Base-by-base conservation (phyloP, 2,888 invertebrate species). In the Papilio gigon region DNA sequence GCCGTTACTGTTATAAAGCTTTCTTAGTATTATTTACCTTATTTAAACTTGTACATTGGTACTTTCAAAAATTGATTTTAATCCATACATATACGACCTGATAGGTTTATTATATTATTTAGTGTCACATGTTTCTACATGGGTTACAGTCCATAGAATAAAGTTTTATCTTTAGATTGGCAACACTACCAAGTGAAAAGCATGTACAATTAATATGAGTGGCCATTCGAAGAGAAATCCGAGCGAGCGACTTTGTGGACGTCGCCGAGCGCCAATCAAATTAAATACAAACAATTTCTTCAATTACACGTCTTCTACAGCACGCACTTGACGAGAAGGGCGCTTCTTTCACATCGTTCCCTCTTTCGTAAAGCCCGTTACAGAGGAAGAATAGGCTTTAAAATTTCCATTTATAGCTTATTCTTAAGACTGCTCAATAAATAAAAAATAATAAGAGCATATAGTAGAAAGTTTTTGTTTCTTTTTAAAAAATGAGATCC, bases 181-280 rank as follows among this genome's bases (percentile, higher is more conserved):
- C 40, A 33, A 56, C 56, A 42, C 56, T 56, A 22, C n/a, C 30
- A 11, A 33, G 20, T 37, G 3, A 30, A 65, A 65, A 58, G 42
- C 37, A 11, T 50, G n/a, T 53, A 50, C 33, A 61, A 62, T 62
- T 67, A 67, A 33, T 30, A 53, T 40, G 22, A 62, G 53, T 42
- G 27, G 30, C 30, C 40, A 27, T 20, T 53, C 27, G 22, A 40
- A 67, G 17, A 40, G 60, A 53, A 42, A 62, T 67, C 42, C 47
- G n/a, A n/a, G n/a, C n/a, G n/a, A n/a, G 37, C 42, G 40, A 53
- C 30, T 61, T 12, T 50, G 47, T 6, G 33, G 67, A 53, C 50
- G 35, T 37, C 59, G 65, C 20, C 17, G 50, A 67, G 61, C 20
- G 67, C 33, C 67, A 67, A 67, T 67, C 67, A 53, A 67, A 67